Conservation (phyloP, 2,797 vertebrate species). For the Artibeus lituratus region DNA sequence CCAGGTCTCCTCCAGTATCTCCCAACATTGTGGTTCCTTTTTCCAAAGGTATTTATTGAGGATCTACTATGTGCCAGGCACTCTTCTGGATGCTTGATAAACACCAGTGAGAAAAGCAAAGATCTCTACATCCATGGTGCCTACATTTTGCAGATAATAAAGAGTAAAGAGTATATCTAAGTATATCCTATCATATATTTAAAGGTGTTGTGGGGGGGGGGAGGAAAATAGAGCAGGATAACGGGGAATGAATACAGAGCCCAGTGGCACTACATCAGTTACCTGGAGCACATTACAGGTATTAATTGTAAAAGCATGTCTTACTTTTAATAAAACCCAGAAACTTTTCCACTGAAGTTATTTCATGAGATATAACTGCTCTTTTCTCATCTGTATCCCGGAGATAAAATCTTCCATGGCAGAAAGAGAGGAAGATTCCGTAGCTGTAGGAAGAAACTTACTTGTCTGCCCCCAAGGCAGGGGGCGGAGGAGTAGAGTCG, state of each 20-base stretch:
- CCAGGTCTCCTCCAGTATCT: neutral
- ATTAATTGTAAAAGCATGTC: neutral
- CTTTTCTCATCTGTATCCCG: conserved; percentile 6
- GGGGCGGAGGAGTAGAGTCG: no score
- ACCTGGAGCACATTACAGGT: neutral
- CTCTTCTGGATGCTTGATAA: neutral
- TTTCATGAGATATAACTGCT: conserved; percentile 6
- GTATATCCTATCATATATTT: neutral
- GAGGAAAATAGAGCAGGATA: neutral
- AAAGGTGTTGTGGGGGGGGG: neutral
- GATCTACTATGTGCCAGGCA: neutral
- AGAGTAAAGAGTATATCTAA: neutral
- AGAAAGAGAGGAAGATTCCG: neutral
- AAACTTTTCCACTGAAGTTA: neutral
- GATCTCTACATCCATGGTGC: neutral
- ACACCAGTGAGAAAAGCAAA: neutral
- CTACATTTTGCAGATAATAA: neutral
- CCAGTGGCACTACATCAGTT: neutral
- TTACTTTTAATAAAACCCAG: conserved; percentile 38
- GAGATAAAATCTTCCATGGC: neutral
- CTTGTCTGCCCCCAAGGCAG: neutral
- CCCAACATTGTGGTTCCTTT: neutral
- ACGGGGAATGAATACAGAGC: neutral
- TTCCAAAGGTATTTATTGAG: neutral
- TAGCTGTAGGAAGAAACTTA: neutral